Base-by-base conservation (phyloP, 2,113 vertebrate genomes). In the Rostratula benghalensis region DNA sequence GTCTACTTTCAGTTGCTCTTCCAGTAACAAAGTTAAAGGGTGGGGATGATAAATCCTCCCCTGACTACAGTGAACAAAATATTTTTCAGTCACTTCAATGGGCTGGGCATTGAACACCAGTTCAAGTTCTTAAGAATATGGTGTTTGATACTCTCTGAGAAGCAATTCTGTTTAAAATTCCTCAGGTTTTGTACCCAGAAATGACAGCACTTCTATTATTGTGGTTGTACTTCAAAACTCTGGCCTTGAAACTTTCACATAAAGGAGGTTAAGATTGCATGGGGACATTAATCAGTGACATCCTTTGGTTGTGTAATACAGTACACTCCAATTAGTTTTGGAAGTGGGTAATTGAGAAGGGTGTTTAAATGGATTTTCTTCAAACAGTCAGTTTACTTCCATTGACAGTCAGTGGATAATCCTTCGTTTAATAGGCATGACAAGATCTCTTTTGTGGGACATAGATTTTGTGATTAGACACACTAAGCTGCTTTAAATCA, bases 381-480 rank as follows among this genome's bases (percentile, higher is more conserved):
- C 56, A 43, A 83, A 67, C 46, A 60, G 27, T 3, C 73, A 82
- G 77, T 93, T 87, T 85, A 73, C 82, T 93, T 94, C 74, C 45
- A 82, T 61, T 87, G 84, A 73, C 53, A 41, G 43, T 87, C 33
- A 51, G 33, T 85, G 81, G 70, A 69, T 82, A 94, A 89, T 84
- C 70, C 74, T 89, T 94, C 82, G 57, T 61, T 82, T 91, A 57
- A 68, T 48, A 60, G 35, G 33, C 46, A 85, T 79, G 93, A 94
- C 69, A 95, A 73, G 45, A 64, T 93, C 53, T 84, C 48, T 87
- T 94, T 64, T 71, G 73, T 87, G 57, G 83, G 57, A 82, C 60
- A 61, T 33, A 94, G 94, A 92, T 95, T 95, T 89, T 95, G 89
- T 76, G 89, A 89, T 85, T 87, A 79, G 74, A 28, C 24, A 18